A percentile compares a stretch with the other conserved stretches of the same genome.
Conservation (phyloP, 2,797 vertebrate species). For the Phrynocephalus forsythii region DNA sequence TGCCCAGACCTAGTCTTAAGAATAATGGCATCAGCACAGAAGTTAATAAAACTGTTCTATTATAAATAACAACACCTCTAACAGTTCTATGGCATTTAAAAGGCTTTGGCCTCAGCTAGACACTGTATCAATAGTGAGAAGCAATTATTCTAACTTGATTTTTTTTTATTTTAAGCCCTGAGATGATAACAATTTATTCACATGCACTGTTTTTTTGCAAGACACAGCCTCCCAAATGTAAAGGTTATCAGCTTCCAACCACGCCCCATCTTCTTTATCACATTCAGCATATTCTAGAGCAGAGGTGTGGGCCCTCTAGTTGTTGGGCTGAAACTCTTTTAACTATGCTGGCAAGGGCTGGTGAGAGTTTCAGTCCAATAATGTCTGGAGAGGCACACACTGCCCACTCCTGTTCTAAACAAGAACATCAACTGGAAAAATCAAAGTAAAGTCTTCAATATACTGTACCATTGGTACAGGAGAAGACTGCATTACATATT, state of each 20-base stretch:
- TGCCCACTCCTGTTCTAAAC: background rate
- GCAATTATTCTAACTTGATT: conserved; percentile 52
- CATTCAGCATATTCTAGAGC: conserved; percentile 64
- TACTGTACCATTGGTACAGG: conserved; percentile 47
- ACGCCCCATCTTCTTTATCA: conserved; percentile 55
- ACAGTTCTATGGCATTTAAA: conserved; percentile 73
- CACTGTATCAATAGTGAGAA: conserved; percentile 62
- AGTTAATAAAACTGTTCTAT: conserved; percentile 70
- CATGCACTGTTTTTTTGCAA: conserved; percentile 42
- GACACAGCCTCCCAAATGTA: conserved; percentile 55
- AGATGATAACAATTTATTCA: conserved; percentile 34
- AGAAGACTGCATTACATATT: conserved; percentile 35
- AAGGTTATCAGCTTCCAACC: conserved; percentile 43
- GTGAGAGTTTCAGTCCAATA: background rate
- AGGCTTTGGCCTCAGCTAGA: conserved; percentile 63
- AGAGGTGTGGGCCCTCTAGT: background rate
- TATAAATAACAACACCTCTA: conserved; percentile 71
- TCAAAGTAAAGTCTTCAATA: conserved; percentile 47
- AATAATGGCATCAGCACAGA: conserved; percentile 76
- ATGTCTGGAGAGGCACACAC: background rate
- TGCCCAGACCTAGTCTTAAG: conserved; percentile 85
- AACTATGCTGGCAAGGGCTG: background rate
- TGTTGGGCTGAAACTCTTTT: background rate
- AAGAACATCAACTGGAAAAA: conserved; percentile 57
- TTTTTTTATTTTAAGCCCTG: conserved; percentile 41